phyloP scores from a whole-genome alignment of 2,113 vertebrate species.

The Malaclemys terrapin region DNA sequence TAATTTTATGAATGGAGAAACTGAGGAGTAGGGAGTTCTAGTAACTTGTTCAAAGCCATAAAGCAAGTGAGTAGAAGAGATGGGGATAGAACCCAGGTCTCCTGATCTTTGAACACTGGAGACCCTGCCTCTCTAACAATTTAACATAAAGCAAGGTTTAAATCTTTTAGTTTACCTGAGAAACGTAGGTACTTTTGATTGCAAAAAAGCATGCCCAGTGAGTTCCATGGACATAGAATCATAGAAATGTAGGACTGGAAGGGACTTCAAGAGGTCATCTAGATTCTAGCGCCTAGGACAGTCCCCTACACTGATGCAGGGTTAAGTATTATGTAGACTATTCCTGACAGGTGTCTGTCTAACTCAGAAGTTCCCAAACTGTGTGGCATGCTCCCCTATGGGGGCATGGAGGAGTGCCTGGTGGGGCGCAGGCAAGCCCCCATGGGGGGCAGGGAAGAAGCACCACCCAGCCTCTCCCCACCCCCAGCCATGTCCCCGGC shows the following conservation, averaged over 20 bases:
- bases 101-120: neutral
- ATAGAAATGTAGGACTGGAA: neutral
- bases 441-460: no score
- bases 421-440: no score
- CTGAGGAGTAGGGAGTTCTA: neutral
- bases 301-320: neutral
- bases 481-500: no score
- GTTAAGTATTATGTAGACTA: neutral
- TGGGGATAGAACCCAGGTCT: neutral
- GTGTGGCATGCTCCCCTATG: no score
- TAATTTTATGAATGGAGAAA: slow-evolving; percentile 14
- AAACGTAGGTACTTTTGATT: rapidly evolving
- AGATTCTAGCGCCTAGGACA: neutral
- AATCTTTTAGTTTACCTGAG: neutral
- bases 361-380: neutral
- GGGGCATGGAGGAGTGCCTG: no score
- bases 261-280: neutral
- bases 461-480: no score
- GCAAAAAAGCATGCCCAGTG: neutral
- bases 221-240: neutral
- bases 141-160: neutral
- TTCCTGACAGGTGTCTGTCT: neutral
- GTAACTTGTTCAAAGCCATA: neutral
- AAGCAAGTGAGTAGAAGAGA: neutral
- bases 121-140: neutral